phyloP scores from a whole-genome alignment of 53 echinoderm and acorn worm genomes.

The Crossaster papposus region DNA sequence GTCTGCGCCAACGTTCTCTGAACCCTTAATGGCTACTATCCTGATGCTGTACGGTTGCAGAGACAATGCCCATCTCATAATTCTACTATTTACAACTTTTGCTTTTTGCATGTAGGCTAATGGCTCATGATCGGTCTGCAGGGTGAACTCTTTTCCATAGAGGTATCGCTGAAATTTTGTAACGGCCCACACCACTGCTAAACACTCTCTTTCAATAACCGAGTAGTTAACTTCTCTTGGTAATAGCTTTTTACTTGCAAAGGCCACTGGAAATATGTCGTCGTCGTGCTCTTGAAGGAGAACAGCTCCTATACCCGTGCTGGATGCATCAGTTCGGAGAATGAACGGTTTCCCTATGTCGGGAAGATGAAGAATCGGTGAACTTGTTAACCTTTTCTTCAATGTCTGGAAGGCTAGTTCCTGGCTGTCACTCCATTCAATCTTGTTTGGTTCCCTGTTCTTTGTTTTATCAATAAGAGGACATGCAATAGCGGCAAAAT shows the following conservation, averaged over 20 bases:
- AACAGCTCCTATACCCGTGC: not conserved
- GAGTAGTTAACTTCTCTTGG: constrained; percentile 41
- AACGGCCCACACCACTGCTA: constrained; percentile 48
- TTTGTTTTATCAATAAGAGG: constrained; percentile 46
- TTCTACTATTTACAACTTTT: constrained; percentile 41
- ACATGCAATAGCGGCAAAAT: constrained; percentile 37
- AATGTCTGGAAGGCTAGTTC: constrained; percentile 52
- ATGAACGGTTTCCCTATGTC: constrained; percentile 38
- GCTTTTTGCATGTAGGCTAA: constrained; percentile 20
- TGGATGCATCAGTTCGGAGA: constrained; percentile 55
- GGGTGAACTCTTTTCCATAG: constrained; percentile 44
- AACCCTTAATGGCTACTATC: constrained; percentile 58
- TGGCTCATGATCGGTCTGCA: constrained; percentile 47
- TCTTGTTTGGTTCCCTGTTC: constrained; percentile 36
- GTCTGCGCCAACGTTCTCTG: constrained; percentile 68
- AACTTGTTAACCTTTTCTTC: constrained; percentile 29
- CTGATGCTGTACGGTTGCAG: constrained; percentile 54
- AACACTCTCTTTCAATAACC: constrained; percentile 46
- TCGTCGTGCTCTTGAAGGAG: constrained; percentile 47
- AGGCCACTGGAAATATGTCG: constrained; percentile 62
- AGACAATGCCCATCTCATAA: constrained; percentile 52
- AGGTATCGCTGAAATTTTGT: constrained; percentile 53
- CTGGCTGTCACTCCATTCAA: constrained; percentile 25
- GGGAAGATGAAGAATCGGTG: constrained; percentile 48
- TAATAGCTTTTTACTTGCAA: constrained; percentile 15